Percentiles rank a stretch among this genome's conserved stretches.
These are phyloP conservation scores for Drosophila parthenogenetica DNA, from an alignment of 2,888 invertebrate species.

Conservation along the genomic window DNA sequence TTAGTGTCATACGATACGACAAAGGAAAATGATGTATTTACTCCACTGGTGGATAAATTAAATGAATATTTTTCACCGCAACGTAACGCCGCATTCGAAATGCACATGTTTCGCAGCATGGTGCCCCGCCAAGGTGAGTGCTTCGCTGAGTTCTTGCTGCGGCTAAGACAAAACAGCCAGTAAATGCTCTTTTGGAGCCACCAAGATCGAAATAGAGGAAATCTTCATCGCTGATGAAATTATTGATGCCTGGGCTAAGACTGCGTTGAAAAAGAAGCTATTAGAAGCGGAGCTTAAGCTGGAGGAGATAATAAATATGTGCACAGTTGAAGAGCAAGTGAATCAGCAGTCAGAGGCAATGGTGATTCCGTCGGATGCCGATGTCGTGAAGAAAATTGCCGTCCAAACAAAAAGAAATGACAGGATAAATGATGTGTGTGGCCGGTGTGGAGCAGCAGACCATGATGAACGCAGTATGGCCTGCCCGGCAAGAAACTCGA, in stretches of 20 bases:
- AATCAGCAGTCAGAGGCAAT: not conserved
- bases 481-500: not conserved
- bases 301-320: constrained; percentile 26
- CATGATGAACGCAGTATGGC: not conserved
- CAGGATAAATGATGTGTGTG: not conserved
- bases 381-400: not conserved
- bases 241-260: constrained; percentile 46
- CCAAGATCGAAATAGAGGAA: not conserved
- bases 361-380: not conserved
- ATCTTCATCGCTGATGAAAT: not conserved
- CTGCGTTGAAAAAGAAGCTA: constrained; percentile 43
- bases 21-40: not conserved
- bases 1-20: not conserved
- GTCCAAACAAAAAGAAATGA: not conserved
- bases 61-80: constrained; percentile 7
- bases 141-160: too few species aligned
- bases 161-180: not conserved
- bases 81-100: not conserved
- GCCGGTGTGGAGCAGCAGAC: not conserved
- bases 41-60: constrained; percentile 1
- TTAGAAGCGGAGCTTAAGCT: constrained; percentile 48
- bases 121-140: not conserved
- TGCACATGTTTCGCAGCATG: not conserved
- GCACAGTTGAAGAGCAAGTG: constrained; percentile 21
- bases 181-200: not conserved